Percentiles rank a stretch among this genome's conserved stretches.
These are phyloP conservation scores for Danionella dracula DNA, from an alignment of 2,797 vertebrate genomes.

Conservation along the genomic window DNA sequence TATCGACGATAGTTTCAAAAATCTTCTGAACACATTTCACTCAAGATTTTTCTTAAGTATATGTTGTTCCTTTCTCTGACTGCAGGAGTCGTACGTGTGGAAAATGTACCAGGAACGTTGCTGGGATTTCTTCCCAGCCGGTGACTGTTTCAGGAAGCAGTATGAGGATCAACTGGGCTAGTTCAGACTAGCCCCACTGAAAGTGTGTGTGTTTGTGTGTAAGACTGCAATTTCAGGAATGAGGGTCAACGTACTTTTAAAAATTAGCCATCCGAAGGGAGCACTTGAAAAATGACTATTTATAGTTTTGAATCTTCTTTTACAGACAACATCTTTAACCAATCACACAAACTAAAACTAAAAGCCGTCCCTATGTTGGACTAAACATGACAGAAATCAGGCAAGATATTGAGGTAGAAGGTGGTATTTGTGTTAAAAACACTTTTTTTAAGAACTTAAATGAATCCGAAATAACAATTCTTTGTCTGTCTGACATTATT, in stretches of 20 bases:
- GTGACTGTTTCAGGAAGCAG: slow-evolving; percentile 93
- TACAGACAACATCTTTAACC: background rate
- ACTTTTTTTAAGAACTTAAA: no score
- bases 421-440: no score
- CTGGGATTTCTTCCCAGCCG: slow-evolving; percentile 93
- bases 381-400: slow-evolving; percentile 4
- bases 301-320: background rate
- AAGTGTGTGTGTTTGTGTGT: slow-evolving; percentile 14
- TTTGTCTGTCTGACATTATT: slow-evolving; percentile 20
- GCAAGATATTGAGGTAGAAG: background rate
- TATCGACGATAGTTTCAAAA: no score
- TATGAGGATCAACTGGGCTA: slow-evolving; percentile 91
- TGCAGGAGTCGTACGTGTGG: slow-evolving; percentile 91
- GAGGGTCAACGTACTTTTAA: slow-evolving; percentile 16
- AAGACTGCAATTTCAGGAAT: background rate
- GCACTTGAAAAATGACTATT: slow-evolving; percentile 1
- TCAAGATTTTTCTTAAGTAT: no score
- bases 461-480: no score
- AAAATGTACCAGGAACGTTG: slow-evolving; percentile 92
- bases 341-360: slow-evolving; percentile 4
- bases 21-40: no score
- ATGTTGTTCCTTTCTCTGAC: background rate
- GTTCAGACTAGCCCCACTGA: slow-evolving; percentile 1
- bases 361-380: slow-evolving; percentile 13
- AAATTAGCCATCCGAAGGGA: background rate